These are phyloP conservation scores for Oncorhynchus keta DNA, from an alignment of 2,113 vertebrate species.

Conservation along the genomic window DNA sequence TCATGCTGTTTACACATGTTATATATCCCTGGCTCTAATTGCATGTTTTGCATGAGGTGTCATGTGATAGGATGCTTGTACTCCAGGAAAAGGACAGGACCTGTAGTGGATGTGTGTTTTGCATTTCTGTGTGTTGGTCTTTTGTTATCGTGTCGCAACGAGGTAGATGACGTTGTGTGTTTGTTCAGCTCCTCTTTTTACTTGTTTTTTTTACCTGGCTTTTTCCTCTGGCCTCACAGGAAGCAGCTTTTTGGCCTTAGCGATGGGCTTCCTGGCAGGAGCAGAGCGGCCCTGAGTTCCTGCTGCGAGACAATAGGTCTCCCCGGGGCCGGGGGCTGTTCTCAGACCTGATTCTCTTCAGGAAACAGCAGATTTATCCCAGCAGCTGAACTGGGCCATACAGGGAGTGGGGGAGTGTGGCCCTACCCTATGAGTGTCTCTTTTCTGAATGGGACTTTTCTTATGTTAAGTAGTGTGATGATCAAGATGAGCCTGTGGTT, in stretches of 20 bases:
- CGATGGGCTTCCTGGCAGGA: constrained; percentile 65
- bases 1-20: background rate
- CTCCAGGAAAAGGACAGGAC: constrained; percentile 6
- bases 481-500: constrained; percentile 25
- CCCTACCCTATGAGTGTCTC: background rate
- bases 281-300: constrained; percentile 40
- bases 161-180: constrained; percentile 20
- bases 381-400: constrained; percentile 34
- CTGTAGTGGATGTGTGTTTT: constrained; percentile 12
- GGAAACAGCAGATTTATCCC: constrained; percentile 71
- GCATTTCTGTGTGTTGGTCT: constrained; percentile 8
- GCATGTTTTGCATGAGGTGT: constrained; percentile 31
- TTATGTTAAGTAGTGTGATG: constrained; percentile 48
- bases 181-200: constrained; percentile 58
- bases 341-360: constrained; percentile 65
- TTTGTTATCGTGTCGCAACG: background rate
- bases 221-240: constrained; percentile 65
- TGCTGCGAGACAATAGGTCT: constrained; percentile 71
- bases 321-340: constrained; percentile 42
- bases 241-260: constrained; percentile 69
- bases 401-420: background rate
- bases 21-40: constrained; percentile 25
- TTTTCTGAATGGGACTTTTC: constrained; percentile 45
- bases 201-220: constrained; percentile 39
- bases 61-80: constrained; percentile 33